Base-by-base conservation (phyloP, 1,140 invertebrate genomes). In the Acromyrmex heyeri region DNA sequence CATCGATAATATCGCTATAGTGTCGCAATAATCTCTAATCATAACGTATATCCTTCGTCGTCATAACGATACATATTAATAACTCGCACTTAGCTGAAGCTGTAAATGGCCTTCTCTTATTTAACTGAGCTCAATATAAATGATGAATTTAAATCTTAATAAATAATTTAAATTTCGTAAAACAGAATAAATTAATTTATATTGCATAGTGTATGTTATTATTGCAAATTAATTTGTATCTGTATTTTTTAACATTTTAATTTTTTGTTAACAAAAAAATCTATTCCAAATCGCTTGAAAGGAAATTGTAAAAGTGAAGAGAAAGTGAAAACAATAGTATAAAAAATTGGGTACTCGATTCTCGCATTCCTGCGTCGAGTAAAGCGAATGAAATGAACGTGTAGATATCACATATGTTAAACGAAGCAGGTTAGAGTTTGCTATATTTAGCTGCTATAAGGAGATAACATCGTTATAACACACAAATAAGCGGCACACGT, bases 401-500 rank as follows among this genome's bases (percentile, higher is more conserved):
- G 65, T 65, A 38, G 18, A 83, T 78, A 76, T 87, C 57, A 53
- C 48, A 50, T 57, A 27, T 81, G 78, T 90, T 91, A 72, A 88
- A 88, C 61, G 59, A 57, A 81, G 64, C 67, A 64, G 77, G 83
- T 88, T 90, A 91, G 87, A 72, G 27, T 1, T 59, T 38, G 91
- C 90, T 92, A 92, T 92, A 92, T 92, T 92, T 92, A 92, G 90
- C 76, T 53, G 70, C 57, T 78, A 82, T 87, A 83, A 91, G 87
- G 59, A 88, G 87, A 92, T 92, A 92, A 89, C 67, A 82, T 76
- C 34, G 57, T 50, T 78, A 59, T n/a, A 62, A 62, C 27, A 50
- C 38, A 50, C 62, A 69, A 65, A 73, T 48, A 73, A 59, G 53
- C 57, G 57, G 24, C 44, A 67, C 88, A 79, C 76, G 79, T 87